These are phyloP conservation scores for Tenthredo amoena DNA, from an alignment of 2,888 invertebrate genomes.

Conservation along the genomic window DNA sequence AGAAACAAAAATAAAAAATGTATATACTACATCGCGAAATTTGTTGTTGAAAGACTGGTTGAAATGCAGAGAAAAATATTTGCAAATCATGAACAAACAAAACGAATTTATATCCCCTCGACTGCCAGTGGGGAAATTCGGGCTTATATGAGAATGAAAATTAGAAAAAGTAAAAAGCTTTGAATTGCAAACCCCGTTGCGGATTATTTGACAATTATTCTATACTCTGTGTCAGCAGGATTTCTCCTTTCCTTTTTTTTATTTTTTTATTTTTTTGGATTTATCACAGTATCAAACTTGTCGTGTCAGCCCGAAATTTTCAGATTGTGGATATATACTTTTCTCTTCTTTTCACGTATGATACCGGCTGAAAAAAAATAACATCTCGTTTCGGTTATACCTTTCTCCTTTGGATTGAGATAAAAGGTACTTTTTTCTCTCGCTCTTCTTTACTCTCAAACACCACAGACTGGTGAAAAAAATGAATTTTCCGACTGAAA, in stretches of 20 bases:
- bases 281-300: neutral
- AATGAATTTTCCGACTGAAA: constrained; percentile 2
- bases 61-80: neutral
- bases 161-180: neutral
- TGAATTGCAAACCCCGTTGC: neutral
- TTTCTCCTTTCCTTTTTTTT: neutral
- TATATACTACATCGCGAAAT: neutral
- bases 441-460: neutral
- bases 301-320: neutral
- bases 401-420: neutral
- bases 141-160: neutral
- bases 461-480: neutral
- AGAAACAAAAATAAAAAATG: neutral
- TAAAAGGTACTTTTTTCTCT: constrained; percentile 1
- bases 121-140: neutral
- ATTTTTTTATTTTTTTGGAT: neutral
- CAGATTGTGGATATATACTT: neutral
- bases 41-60: neutral
- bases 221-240: neutral
- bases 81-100: neutral
- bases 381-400: neutral
- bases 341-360: neutral
- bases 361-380: neutral
- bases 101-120: neutral
- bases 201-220: neutral